These are phyloP conservation scores for Ataeniobius toweri DNA, from an alignment of 2,797 vertebrate genomes.

Conservation along the genomic window DNA sequence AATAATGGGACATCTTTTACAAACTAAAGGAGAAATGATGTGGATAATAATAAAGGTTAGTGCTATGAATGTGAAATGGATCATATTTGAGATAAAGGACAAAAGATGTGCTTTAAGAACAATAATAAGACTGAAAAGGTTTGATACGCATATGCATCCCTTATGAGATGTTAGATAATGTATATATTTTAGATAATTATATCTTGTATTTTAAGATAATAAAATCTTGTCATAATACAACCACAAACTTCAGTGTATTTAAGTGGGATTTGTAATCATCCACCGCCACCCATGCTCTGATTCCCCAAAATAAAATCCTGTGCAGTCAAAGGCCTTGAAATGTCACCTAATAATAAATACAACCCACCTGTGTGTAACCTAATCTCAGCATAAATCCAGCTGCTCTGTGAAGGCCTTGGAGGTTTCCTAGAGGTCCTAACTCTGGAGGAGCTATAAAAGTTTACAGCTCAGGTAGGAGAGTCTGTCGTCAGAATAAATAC, in stretches of 20 bases:
- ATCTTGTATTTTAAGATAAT: too few relatives aligned
- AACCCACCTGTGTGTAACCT: background rate
- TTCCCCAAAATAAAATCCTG: background rate
- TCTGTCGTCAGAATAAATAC: background rate
- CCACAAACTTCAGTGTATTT: background rate
- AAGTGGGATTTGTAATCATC: background rate
- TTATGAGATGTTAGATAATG: background rate
- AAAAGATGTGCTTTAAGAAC: background rate
- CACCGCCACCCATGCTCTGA: background rate
- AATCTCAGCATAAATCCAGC: background rate
- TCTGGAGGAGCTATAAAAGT: background rate
- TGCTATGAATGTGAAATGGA: background rate
- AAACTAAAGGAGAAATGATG: background rate
- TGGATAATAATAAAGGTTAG: background rate
- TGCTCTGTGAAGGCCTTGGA: background rate
- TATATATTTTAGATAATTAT: background rate
- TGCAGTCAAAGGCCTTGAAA: background rate
- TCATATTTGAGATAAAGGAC: background rate
- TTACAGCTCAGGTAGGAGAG: background rate
- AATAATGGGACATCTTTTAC: background rate
- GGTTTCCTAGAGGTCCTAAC: background rate
- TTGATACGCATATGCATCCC: background rate
- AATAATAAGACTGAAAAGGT: background rate
- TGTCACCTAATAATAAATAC: background rate
- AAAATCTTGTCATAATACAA: background rate